Evolutionary conservation across 92 coral and sea anemone genomes (phyloP).

Genomic region (Palythoa caribaeorum): DNA sequence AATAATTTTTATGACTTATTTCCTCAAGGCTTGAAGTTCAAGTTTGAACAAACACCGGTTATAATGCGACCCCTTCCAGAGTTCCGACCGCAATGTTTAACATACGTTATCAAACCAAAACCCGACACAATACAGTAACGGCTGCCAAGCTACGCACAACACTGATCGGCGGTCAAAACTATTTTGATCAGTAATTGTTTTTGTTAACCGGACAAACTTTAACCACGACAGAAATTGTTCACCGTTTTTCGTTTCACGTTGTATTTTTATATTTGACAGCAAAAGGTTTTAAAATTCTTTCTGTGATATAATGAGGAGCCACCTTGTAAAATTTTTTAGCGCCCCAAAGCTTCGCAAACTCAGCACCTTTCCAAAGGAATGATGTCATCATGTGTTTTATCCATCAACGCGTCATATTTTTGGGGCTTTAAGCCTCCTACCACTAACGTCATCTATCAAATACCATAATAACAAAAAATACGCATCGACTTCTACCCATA

Average conservation of each 20-base stretch:
- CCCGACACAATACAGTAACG: not conserved
- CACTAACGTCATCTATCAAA: not conserved
- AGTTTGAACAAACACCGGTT: not conserved
- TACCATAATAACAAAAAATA: not conserved
- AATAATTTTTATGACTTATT: not conserved
- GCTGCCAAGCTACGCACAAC: not conserved
- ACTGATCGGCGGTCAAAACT: not conserved
- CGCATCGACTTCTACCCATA: no score
- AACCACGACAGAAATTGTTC: not conserved
- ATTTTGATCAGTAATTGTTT: not conserved
- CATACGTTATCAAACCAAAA: not conserved
- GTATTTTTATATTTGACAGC: no score
- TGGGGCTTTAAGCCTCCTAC: not conserved
- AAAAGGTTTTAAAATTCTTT: not conserved
- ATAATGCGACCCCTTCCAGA: not conserved
- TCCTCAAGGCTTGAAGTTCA: not conserved
- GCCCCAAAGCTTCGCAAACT: not conserved
- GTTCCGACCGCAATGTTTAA: not conserved
- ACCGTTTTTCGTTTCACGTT: not conserved
- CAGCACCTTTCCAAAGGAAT: not conserved
- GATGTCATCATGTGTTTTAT: not conserved
- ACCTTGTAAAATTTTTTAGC: not conserved
- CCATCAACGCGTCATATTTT: not conserved
- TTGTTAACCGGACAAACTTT: not conserved
- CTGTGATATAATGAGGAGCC: not conserved